phyloP scores from a whole-genome alignment of 2,888 invertebrate species.

The Blastobasis lacticolella region DNA sequence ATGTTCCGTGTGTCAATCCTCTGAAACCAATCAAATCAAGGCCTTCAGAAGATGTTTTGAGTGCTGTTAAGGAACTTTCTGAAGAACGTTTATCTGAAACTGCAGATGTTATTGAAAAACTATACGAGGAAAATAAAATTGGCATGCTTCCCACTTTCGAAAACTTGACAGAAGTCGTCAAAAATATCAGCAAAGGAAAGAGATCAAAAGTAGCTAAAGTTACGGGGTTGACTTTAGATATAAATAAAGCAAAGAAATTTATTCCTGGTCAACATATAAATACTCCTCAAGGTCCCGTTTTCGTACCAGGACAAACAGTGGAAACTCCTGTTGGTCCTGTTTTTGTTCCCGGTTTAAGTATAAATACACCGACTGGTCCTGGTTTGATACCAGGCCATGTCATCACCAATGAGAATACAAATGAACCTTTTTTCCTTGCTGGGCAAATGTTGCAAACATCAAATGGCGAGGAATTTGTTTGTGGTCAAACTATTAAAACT shows the following conservation, averaged over 20 bases:
- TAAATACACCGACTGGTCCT: constrained; percentile 79
- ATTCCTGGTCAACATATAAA: constrained; percentile 82
- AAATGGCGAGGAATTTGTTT: constrained; percentile 74
- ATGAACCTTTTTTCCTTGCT: constrained; percentile 79
- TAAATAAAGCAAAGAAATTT: constrained; percentile 80
- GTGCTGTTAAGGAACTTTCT: constrained; percentile 69
- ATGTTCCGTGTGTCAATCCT: constrained; percentile 76
- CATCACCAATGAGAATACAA: constrained; percentile 72
- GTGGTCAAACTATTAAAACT: constrained; percentile 76
- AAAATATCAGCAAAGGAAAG: constrained; percentile 75
- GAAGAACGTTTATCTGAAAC: constrained; percentile 75
- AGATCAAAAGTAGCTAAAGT: constrained; percentile 75
- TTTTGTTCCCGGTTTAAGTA: constrained; percentile 83
- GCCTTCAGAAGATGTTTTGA: constrained; percentile 58
- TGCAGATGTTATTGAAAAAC: constrained; percentile 74
- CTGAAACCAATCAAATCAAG: constrained; percentile 71
- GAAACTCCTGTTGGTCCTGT: constrained; percentile 78
- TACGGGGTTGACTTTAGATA: constrained; percentile 77
- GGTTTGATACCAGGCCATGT: constrained; percentile 83
- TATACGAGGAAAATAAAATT: constrained; percentile 68
- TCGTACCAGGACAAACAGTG: constrained; percentile 84
- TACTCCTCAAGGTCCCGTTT: constrained; percentile 80
- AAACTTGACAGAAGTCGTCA: constrained; percentile 77
- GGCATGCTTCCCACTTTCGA: constrained; percentile 76
- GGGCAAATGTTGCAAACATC: constrained; percentile 78